Base-by-base conservation (phyloP, 2,888 invertebrate species). In the Leptarthrus brevirostris region DNA sequence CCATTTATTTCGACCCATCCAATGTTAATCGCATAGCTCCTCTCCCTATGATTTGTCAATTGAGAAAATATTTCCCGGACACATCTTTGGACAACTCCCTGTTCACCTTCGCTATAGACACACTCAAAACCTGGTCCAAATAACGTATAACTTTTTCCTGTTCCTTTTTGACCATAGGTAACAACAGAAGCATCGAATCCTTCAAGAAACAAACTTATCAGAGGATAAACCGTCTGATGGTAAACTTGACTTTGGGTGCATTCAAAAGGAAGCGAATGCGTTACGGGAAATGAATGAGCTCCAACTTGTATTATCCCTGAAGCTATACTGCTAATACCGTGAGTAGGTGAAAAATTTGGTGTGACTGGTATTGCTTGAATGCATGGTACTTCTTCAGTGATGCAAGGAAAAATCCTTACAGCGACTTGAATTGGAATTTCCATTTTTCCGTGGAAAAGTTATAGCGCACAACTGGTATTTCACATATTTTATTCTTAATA, bases 121-220 rank as follows among this genome's bases (percentile, higher is more conserved):
- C 87, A 87, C 77, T 88, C 87, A 74, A 88, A 86, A 79, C 91
- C 91, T 79, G 91, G 89, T 0, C 92, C 93, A 84, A 91, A 88
- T 34, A 93, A 83, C 0, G 92, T 91, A 80, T 92, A 92, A 1
- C 90, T 91, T 84, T 93, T 93, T 14, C 93, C 93, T 66, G 90
- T 89, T 36, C 86, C 87, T 8, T 86, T 84, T 81, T 92, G 91
- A 0, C 92, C 92, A 80, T 90, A 89, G 24, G 90, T 88, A 8
- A 92, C 90, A 47, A 92, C 88, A 1, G 91, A 92, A n/a, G 91
- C 90, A 84, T 92, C 92, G 81, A 91, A 91, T 18, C 92, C 92
- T 83, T 92, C 91, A 61, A 92, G 82, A 77, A 92, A 89, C 78
- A 89, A 88, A 79, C 88, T 89, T 20, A 91, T 88, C 80, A 92